Evolutionary conservation across 2,888 invertebrate species (phyloP).

Genomic region (Pristionchus fissidentatus): DNA sequence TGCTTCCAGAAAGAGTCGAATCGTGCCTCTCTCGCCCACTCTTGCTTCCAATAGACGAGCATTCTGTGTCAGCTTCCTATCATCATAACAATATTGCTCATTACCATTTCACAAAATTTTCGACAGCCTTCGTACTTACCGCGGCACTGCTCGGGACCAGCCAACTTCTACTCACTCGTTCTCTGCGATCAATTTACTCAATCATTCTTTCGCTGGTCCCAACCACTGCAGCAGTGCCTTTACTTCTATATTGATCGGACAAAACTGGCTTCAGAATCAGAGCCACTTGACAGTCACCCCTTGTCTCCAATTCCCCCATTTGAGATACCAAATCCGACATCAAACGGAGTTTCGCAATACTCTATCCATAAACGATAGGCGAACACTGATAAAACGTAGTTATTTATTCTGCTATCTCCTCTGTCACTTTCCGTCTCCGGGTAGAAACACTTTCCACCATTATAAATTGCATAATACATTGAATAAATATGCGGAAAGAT

Average conservation of each 20-base stretch:
- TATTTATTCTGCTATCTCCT: constrained; percentile 18
- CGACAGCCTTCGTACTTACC: too few species aligned
- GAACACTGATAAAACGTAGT: neutral
- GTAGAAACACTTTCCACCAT: neutral
- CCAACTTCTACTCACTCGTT: too few species aligned
- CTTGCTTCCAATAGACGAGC: constrained; percentile 10
- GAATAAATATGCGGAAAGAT: constrained; percentile 10
- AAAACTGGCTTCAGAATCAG: too few species aligned
- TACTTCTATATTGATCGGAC: too few species aligned
- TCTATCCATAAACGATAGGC: neutral
- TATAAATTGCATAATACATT: constrained; percentile 14
- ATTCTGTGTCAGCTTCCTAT: neutral
- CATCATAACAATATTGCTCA: too few species aligned
- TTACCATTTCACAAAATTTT: too few species aligned
- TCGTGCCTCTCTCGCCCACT: constrained; percentile 24
- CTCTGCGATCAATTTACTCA: too few species aligned
- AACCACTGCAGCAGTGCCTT: neutral
- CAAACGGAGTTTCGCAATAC: neutral
- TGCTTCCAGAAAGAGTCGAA: constrained; percentile 45
- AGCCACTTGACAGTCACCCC: too few species aligned
- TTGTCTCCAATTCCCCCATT: neutral
- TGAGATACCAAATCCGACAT: neutral
- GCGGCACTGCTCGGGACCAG: too few species aligned
- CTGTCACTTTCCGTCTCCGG: too few species aligned
- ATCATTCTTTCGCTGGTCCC: too few species aligned